Evolutionary conservation across 2,113 vertebrate species (phyloP).

Genomic region (Zosterops hypoxanthus): DNA sequence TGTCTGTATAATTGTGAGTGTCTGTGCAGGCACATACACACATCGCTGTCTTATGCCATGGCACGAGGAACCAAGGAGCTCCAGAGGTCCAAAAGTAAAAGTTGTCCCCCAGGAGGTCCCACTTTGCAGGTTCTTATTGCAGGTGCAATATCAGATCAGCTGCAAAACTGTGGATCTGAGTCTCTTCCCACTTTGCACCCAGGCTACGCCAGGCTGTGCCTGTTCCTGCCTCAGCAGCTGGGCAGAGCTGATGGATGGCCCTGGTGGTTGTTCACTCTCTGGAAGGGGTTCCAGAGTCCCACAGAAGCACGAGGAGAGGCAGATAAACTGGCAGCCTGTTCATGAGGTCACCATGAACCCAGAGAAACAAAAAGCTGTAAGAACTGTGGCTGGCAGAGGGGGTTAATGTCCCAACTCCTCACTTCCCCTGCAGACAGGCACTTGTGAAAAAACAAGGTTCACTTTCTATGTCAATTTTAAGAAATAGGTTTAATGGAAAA

Average conservation of each 20-base stretch:
- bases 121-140: neutral
- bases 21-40: neutral
- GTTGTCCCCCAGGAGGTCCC: neutral
- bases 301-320: neutral
- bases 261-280: neutral
- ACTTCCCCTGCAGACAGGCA: neutral
- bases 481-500: no score
- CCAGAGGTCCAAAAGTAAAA: neutral
- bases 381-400: neutral
- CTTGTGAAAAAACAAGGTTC: no score
- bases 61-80: neutral
- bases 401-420: neutral
- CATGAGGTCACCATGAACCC: neutral
- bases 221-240: neutral
- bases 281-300: neutral
- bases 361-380: neutral
- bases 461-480: no score
- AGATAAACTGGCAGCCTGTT: neutral
- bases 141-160: neutral
- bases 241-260: neutral
- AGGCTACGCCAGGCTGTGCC: accelerated
- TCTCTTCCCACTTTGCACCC: neutral
- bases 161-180: neutral
- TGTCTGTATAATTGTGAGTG: neutral
- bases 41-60: accelerated